Percentiles rank a stretch among this genome's conserved stretches.
Conservation (phyloP, 2,113 vertebrate species). For the Peromyscus maniculatus region DNA sequence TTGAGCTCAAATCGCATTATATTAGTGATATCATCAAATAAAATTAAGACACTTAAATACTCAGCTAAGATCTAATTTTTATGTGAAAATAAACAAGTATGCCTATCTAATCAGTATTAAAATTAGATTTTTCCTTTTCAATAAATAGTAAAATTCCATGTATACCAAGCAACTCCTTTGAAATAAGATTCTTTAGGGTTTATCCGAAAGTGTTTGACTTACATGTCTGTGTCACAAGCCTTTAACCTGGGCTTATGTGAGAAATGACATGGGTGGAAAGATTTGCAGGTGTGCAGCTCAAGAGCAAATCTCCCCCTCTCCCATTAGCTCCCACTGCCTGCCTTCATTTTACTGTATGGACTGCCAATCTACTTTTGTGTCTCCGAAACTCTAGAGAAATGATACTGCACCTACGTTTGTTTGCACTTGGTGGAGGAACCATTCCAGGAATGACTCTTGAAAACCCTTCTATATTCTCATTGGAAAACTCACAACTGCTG, state of each 20-base stretch:
- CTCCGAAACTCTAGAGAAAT: background rate
- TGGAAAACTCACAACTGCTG: background rate
- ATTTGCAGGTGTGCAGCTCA: background rate
- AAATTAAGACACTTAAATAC: background rate
- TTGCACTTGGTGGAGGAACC: background rate
- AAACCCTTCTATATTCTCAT: background rate
- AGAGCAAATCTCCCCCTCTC: background rate
- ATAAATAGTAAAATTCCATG: background rate
- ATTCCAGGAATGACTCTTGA: background rate
- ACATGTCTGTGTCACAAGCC: background rate
- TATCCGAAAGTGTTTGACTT: background rate
- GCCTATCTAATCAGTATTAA: background rate
- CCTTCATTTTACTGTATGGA: background rate
- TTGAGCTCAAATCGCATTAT: background rate
- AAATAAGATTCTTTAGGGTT: background rate
- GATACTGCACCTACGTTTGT: background rate
- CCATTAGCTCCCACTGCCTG: background rate
- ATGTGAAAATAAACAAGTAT: background rate
- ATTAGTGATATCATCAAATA: constrained; percentile 16
- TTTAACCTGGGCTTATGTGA: background rate
- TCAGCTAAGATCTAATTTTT: background rate
- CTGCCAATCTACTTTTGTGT: background rate
- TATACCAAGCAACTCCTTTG: background rate
- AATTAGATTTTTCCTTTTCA: background rate
- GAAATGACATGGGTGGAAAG: background rate